Base-by-base conservation (phyloP, 2,888 invertebrate species). In the Eumacrocentrus americanus region DNA sequence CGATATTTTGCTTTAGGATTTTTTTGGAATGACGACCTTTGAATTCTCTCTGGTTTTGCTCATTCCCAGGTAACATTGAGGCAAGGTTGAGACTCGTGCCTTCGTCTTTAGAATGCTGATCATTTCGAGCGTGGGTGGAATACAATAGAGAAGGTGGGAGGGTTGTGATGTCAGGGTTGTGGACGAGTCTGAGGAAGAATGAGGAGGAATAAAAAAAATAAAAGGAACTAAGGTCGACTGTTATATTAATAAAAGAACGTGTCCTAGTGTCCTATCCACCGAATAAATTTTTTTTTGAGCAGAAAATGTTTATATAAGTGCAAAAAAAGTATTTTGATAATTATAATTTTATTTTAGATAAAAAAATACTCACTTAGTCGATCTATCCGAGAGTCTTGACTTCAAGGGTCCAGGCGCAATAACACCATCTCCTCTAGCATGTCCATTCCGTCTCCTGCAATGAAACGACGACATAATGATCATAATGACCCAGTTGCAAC, bases 361-460 rank as follows among this genome's bases (percentile, higher is more conserved):
- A 25, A 44, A 34, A 54, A 35, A 18, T 60, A 59, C 66, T 70
- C 60, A 78, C 78, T 75, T 76, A 59, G 69, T 74, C 0, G 67
- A 66, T 55, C 77, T 73, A 61, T 78, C 78, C 22, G 67, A 62
- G 4, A 69, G 66, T 29, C 77, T 67, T 1, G 75, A 73, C 56
- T 78, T 78, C 55, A 75, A 65, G 2, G 77, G 74, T 3, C 72
- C 73, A 6, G 63, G 57, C 3, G 71, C 60, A n/a, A 54, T 52
- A 23, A 60, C 63, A 16, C 54, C 48, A n/a, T 60, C 60, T 16
- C 70, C 73, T 54, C 68, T 74, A 42, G 42, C 64, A 20, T 70
- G 72, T 12, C 65, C 71, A 12, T 66, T 56, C 9, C 73, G 72
- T 60, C 69, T 72, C 1, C 77, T 78, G 65, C 6, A 69, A 71